Evolutionary conservation across 2,888 invertebrate genomes (phyloP).

Genomic region (Aleiodes leptofemur): DNA sequence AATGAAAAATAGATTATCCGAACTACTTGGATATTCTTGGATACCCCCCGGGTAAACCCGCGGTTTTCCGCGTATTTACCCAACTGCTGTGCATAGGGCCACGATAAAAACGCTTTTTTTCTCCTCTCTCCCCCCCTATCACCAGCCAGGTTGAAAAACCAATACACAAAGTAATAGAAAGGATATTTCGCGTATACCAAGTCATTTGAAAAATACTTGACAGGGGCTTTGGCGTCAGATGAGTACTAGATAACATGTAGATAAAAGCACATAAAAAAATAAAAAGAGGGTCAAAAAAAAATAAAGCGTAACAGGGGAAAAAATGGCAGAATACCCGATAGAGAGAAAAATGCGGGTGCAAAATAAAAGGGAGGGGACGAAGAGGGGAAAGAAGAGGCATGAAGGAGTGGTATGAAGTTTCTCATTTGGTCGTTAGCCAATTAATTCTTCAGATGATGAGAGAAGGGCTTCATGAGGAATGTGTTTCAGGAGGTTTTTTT

Average conservation of each 20-base stretch:
- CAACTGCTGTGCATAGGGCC: too few species aligned
- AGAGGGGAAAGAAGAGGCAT: slow-evolving; percentile 32
- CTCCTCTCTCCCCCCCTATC: too few species aligned
- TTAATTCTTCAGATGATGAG: slow-evolving; percentile 73
- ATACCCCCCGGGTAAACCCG: too few species aligned
- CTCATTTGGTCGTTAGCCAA: slow-evolving; percentile 75
- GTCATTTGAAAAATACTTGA: slow-evolving; percentile 31
- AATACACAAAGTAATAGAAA: slow-evolving; percentile 10
- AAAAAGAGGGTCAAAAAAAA: slow-evolving; percentile 46
- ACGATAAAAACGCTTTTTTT: too few species aligned
- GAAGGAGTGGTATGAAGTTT: slow-evolving; percentile 48
- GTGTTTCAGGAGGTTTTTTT: slow-evolving; percentile 46
- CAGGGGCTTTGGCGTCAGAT: slow-evolving; percentile 30
- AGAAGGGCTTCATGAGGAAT: slow-evolving; percentile 51
- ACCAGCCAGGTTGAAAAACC: not conserved
- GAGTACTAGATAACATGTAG: slow-evolving; percentile 29
- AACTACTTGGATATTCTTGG: too few species aligned
- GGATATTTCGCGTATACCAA: slow-evolving; percentile 1
- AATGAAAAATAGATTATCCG: too few species aligned
- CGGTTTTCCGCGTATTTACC: too few species aligned
- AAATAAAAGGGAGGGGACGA: slow-evolving; percentile 55
- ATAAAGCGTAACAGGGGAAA: slow-evolving; percentile 45
- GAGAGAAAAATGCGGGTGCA: slow-evolving; percentile 47
- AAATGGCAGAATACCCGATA: slow-evolving; percentile 53
- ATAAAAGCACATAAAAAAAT: slow-evolving; percentile 20